phyloP scores from a whole-genome alignment of 2,888 invertebrate species.

The Griposia aprilina region DNA sequence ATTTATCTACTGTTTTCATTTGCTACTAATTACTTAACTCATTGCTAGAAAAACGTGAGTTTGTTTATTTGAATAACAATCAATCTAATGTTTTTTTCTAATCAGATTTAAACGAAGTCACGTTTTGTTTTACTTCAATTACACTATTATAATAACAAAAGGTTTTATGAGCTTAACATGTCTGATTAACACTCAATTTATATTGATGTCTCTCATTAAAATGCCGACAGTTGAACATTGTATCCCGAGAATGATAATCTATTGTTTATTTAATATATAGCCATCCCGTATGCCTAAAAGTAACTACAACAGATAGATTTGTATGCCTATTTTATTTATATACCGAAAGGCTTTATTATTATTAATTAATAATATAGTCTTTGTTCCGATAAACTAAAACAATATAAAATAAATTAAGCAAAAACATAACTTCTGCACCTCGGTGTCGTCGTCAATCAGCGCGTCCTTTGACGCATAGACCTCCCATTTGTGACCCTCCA shows the following conservation, averaged over 20 bases:
- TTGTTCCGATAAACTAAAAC: no score
- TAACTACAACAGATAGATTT: conserved; percentile 20
- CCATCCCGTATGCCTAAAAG: neutral
- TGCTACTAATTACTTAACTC: neutral
- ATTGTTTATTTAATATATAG: conserved; percentile 26
- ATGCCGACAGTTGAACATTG: conserved; percentile 18
- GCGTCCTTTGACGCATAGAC: neutral
- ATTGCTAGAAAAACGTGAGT: neutral
- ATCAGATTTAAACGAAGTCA: neutral
- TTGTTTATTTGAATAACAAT: neutral
- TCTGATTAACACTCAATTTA: conserved; percentile 36
- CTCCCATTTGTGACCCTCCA: no score
- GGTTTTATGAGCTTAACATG: conserved; percentile 7
- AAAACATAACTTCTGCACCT: neutral
- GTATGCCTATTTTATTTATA: conserved; percentile 2
- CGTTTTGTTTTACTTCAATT: neutral
- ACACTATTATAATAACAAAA: neutral
- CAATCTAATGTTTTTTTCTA: neutral
- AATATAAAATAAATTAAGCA: no score
- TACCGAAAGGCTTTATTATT: no score
- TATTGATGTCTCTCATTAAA: conserved; percentile 24
- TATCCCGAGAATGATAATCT: conserved; percentile 15
- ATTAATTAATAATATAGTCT: no score
- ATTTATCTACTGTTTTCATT: neutral
- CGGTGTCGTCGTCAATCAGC: neutral